Percentiles rank a stretch among this genome's conserved stretches.
These are phyloP conservation scores for Saccopteryx bilineata DNA, from an alignment of 2,113 vertebrate genomes.

Conservation along the genomic window DNA sequence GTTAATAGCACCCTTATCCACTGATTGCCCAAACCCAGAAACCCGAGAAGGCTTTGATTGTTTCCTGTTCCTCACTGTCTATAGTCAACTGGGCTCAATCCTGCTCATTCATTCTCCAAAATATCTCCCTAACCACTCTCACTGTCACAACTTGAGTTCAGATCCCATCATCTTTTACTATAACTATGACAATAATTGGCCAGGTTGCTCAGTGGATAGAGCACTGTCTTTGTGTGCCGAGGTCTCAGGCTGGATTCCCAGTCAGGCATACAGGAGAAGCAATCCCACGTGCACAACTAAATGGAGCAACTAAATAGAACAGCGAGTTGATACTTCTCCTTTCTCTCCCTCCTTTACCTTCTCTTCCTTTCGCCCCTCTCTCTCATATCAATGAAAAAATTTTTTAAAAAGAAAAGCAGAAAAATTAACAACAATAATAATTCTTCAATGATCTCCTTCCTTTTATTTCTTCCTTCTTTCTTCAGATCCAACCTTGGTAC, in stretches of 20 bases:
- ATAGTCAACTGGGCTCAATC: not conserved
- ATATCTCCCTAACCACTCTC: not conserved
- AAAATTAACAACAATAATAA: no score
- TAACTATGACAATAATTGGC: not conserved
- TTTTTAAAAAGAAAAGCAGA: no score
- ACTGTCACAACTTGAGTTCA: not conserved
- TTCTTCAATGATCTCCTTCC: not conserved
- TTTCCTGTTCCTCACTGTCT: not conserved
- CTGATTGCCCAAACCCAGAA: conserved; percentile 54
- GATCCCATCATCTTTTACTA: not conserved
- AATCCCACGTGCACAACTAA: no score
- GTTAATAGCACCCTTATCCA: conserved; percentile 50
- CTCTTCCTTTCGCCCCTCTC: no score
- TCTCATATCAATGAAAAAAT: no score
- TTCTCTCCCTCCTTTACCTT: no score
- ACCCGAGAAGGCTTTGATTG: conserved; percentile 46
- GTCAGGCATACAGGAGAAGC: no score
- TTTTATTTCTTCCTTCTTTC: not conserved
- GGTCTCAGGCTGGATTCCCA: no score
- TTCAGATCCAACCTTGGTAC: not conserved
- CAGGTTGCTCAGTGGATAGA: no score
- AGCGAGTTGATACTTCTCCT: no score
- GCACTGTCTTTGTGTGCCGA: no score
- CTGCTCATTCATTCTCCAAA: conserved; percentile 24
- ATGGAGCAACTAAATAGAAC: no score